Conservation (phyloP, 2,113 vertebrate genomes). For the Machaerirhynchus nigripectus region DNA sequence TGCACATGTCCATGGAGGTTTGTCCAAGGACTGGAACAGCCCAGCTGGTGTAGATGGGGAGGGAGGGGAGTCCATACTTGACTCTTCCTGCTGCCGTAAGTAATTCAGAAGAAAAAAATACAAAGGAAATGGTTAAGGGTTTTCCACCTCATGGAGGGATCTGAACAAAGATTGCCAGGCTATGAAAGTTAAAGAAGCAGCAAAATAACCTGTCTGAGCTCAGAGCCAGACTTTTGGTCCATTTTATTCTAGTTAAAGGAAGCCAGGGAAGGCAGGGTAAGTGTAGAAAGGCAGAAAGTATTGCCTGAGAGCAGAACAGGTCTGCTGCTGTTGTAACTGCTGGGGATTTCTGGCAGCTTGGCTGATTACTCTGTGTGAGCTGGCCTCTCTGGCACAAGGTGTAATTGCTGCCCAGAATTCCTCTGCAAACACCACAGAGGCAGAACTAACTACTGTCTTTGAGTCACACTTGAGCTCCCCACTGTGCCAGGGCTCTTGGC, state of each 20-base stretch:
- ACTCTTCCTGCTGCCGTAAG: not conserved
- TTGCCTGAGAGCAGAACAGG: not conserved
- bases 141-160: not conserved
- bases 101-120: not conserved
- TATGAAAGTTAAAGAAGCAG: not conserved
- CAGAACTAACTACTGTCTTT: not conserved
- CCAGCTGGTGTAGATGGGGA: not conserved
- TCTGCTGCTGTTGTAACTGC: not conserved
- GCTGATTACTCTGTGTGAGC: not conserved
- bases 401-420: not conserved
- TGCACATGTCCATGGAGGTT: not conserved
- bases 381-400: not conserved
- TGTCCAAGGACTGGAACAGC: accelerated
- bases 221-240: not conserved
- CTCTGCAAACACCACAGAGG: not conserved
- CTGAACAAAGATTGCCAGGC: not conserved
- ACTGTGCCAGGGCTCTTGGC: not conserved
- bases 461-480: not conserved
- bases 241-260: not conserved
- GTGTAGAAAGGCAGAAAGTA: not conserved
- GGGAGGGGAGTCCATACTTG: no score
- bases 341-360: not conserved
- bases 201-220: not conserved
- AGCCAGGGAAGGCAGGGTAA: not conserved
- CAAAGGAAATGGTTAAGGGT: not conserved